Conservation (phyloP, 2,797 vertebrate species). For the Anableps anableps region DNA sequence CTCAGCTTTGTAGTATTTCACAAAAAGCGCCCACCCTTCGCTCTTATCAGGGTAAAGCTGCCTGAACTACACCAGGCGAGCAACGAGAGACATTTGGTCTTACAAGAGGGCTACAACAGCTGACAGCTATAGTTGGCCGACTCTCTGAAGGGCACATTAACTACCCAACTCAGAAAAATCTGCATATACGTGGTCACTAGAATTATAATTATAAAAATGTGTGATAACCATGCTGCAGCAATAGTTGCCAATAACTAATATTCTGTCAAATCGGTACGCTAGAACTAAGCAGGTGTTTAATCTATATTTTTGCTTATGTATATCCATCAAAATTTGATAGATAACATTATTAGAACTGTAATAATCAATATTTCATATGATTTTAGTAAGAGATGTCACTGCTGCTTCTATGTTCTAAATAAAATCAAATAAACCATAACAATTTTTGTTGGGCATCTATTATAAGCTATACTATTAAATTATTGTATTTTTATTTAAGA, state of each 20-base stretch:
- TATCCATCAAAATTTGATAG: not conserved
- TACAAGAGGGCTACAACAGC: not conserved
- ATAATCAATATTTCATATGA: not conserved
- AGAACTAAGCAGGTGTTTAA: not conserved
- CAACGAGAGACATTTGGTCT: not conserved
- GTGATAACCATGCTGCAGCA: too few species aligned
- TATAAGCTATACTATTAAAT: not conserved
- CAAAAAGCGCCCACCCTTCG: not conserved
- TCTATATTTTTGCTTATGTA: not conserved
- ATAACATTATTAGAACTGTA: not conserved
- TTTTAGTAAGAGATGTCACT: not conserved
- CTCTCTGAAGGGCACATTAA: not conserved
- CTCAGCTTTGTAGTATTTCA: not conserved
- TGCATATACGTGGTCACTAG: too few species aligned
- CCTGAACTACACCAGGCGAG: not conserved
- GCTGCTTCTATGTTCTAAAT: too few species aligned
- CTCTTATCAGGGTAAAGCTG: not conserved
- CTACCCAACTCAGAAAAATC: too few species aligned
- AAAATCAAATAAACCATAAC: not conserved
- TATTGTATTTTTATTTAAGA: not conserved
- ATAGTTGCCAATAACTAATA: too few species aligned
- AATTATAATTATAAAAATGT: too few species aligned
- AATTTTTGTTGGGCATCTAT: not conserved
- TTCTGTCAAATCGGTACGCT: too few species aligned
- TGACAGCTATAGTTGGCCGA: not conserved